These are phyloP conservation scores for Heteromurus nitidus DNA, from an alignment of 2,888 invertebrate species.

Conservation along the genomic window DNA sequence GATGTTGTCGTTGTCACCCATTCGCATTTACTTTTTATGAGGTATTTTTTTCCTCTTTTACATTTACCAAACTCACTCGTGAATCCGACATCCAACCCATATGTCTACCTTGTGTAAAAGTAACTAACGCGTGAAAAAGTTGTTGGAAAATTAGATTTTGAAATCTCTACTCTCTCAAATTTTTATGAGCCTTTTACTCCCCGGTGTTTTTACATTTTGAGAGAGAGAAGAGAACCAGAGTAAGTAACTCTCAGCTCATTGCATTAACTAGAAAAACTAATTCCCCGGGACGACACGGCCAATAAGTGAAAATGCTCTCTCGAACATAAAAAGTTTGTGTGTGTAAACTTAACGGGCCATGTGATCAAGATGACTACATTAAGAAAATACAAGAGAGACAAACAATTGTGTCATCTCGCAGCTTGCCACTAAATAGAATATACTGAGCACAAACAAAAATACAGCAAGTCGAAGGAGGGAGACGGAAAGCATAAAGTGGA, in stretches of 20 bases:
- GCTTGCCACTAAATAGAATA: neutral
- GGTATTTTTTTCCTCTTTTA: slow-evolving; percentile 32
- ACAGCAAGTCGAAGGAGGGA: no score
- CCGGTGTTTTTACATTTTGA: no score
- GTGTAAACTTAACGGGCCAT: slow-evolving; percentile 33
- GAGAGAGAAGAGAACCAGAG: no score
- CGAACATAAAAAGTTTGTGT: slow-evolving; percentile 20
- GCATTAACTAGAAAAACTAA: no score
- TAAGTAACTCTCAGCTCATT: no score
- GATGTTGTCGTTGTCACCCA: slow-evolving; percentile 48
- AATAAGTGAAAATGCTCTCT: neutral
- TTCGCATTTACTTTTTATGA: slow-evolving; percentile 54
- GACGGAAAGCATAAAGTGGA: no score
- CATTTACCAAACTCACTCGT: slow-evolving; percentile 4
- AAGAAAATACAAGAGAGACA: slow-evolving; percentile 46
- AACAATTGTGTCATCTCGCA: neutral
- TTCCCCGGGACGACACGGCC: no score
- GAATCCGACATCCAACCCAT: neutral
- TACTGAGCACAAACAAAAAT: no score
- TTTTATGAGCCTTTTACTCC: slow-evolving; percentile 35
- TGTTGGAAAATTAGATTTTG: slow-evolving; percentile 28
- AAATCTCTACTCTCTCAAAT: slow-evolving; percentile 28
- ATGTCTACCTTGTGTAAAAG: neutral
- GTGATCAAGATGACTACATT: slow-evolving; percentile 36
- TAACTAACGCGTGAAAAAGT: neutral